phyloP scores from a whole-genome alignment of 2,888 invertebrate species.

The Pachycephus smyrnensis region DNA sequence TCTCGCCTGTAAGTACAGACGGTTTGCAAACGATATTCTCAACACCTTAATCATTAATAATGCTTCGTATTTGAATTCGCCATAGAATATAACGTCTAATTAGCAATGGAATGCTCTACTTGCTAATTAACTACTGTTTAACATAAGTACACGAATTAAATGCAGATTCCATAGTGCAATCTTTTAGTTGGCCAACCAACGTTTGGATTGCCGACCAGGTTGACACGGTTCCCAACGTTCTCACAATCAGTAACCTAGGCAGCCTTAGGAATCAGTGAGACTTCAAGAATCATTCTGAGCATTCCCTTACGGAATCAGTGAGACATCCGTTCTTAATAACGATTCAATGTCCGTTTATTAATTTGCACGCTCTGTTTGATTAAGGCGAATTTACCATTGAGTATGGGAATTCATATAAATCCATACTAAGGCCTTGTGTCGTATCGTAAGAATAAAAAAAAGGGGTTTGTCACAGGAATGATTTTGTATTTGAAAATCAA shows the following conservation, averaged over 20 bases:
- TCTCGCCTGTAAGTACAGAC: neutral
- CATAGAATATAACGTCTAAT: neutral
- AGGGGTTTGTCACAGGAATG: neutral
- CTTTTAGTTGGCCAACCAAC: neutral
- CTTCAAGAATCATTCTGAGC: neutral
- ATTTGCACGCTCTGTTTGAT: neutral
- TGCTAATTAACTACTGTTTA: neutral
- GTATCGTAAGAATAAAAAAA: neutral
- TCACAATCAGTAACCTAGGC: neutral
- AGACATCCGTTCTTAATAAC: neutral
- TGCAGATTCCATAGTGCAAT: neutral
- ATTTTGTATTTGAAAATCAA: neutral
- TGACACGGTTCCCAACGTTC: neutral
- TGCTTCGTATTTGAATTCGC: neutral
- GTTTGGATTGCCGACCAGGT: neutral
- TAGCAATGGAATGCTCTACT: conserved; percentile 5
- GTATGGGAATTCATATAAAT: neutral
- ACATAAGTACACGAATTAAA: neutral
- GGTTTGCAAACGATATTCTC: neutral
- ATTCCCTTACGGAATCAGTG: neutral
- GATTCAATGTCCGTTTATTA: neutral
- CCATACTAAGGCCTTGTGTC: neutral
- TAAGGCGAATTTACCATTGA: neutral
- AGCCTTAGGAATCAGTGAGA: neutral
- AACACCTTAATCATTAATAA: neutral